Evolutionary conservation across 2,888 invertebrate genomes (phyloP).

Genomic region (Campoplex nolae): DNA sequence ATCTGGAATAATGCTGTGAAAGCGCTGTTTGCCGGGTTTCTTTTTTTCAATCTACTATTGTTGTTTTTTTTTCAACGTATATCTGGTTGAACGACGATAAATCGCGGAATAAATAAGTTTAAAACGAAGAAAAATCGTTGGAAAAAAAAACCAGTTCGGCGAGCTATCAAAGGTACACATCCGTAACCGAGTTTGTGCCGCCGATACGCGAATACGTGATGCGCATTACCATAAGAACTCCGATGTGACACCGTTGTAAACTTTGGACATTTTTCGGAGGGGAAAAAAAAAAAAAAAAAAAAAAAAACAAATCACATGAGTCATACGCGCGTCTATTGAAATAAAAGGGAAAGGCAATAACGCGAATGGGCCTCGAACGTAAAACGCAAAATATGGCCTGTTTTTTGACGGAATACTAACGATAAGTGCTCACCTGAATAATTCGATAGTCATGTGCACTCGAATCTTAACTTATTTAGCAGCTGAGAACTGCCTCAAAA

Average conservation of each 20-base stretch:
- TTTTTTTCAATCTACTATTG: conserved; percentile 25
- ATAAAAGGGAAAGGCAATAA: conserved; percentile 12
- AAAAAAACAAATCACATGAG: neutral
- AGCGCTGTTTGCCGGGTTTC: conserved; percentile 42
- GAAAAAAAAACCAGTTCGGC: conserved; percentile 59
- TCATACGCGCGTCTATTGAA: conserved; percentile 1
- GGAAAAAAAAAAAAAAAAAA: neutral
- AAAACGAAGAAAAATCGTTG: conserved; percentile 34
- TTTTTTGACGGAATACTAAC: neutral
- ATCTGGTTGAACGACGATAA: conserved; percentile 45
- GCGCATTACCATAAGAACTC: conserved; percentile 64
- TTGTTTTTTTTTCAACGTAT: conserved; percentile 9
- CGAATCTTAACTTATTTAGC: neutral
- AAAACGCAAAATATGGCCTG: neutral
- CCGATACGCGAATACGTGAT: conserved; percentile 68
- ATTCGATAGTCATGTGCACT: conserved; percentile 52
- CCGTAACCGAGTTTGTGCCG: conserved; percentile 58
- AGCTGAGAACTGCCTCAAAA: neutral
- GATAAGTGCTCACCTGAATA: conserved; percentile 59
- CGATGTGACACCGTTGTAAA: conserved; percentile 46
- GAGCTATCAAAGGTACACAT: conserved; percentile 66
- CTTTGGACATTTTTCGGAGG: neutral
- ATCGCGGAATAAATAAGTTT: conserved; percentile 39
- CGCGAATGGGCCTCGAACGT: neutral
- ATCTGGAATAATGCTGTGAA: conserved; percentile 15